Evolutionary conservation across 2,888 invertebrate species (phyloP).

Genomic region (Crioceris asparagi): DNA sequence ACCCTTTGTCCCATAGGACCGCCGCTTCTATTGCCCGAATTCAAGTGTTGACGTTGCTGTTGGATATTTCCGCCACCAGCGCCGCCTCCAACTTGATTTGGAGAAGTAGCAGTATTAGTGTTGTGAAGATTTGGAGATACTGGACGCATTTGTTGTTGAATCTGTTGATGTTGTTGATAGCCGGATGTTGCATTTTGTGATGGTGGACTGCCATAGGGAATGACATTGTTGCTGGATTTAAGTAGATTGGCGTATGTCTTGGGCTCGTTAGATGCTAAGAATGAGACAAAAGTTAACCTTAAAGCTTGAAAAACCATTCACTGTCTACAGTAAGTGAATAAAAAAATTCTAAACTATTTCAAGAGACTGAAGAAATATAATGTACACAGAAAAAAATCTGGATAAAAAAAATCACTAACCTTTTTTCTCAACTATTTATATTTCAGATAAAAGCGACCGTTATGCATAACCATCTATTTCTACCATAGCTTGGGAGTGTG

Average conservation of each 20-base stretch:
- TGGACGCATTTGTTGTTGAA: background rate
- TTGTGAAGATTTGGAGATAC: background rate
- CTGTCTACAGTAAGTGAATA: too few species aligned
- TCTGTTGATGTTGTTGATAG: background rate
- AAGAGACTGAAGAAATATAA: too few species aligned
- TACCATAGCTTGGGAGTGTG: too few species aligned
- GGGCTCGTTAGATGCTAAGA: conserved; percentile 50
- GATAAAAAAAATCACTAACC: too few species aligned
- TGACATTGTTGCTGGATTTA: conserved; percentile 39
- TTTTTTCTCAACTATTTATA: too few species aligned
- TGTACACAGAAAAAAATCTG: too few species aligned
- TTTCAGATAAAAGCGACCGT: too few species aligned
- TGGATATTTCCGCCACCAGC: conserved; percentile 2
- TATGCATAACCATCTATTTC: too few species aligned
- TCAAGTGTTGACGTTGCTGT: conserved; percentile 7
- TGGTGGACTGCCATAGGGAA: conserved; percentile 15
- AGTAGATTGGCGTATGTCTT: conserved; percentile 83
- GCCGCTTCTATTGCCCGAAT: conserved; percentile 7
- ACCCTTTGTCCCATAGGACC: conserved; percentile 18
- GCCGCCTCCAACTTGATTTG: background rate
- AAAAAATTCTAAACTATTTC: too few species aligned
- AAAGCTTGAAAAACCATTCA: too few species aligned
- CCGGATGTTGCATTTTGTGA: conserved; percentile 4
- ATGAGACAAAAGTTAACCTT: too few species aligned
- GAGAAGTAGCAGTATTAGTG: conserved; percentile 3